phyloP scores from a whole-genome alignment of 2,113 vertebrate genomes.

The Actenoides hombroni region DNA sequence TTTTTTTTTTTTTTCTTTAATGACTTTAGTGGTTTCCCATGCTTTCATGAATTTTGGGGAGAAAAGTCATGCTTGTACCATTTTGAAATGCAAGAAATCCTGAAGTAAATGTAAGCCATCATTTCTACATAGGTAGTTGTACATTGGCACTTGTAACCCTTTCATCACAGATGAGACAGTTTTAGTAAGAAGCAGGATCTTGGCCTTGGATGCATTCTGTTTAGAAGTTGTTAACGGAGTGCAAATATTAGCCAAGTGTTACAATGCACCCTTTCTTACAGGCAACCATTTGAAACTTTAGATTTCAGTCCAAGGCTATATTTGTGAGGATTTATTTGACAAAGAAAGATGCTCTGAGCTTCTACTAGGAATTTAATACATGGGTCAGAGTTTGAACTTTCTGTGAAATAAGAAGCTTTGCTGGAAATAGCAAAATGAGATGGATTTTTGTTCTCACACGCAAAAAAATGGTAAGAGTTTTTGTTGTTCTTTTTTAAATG shows the following conservation, averaged over 20 bases:
- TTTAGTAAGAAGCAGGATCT: background rate
- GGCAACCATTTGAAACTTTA: slow-evolving; percentile 22
- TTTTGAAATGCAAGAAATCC: background rate
- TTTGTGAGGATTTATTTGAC: slow-evolving; percentile 58
- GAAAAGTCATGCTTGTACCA: background rate
- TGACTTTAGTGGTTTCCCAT: background rate
- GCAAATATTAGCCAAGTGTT: slow-evolving; percentile 16
- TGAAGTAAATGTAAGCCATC: background rate
- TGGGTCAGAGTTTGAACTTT: slow-evolving; percentile 58
- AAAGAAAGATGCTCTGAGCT: slow-evolving; percentile 46
- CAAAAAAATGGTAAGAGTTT: background rate
- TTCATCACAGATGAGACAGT: background rate
- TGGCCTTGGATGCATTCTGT: background rate
- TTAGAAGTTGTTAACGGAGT: background rate
- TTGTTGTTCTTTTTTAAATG: background rate
- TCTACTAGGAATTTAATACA: slow-evolving; percentile 38
- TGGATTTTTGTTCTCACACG: slow-evolving; percentile 39
- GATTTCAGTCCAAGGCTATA: slow-evolving; percentile 16
- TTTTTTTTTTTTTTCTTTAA: background rate
- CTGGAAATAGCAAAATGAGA: slow-evolving; percentile 32
- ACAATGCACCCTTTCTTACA: slow-evolving; percentile 27
- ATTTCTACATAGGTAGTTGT: background rate
- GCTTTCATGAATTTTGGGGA: background rate
- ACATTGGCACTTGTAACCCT: background rate
- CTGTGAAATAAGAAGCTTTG: slow-evolving; percentile 48